Evolutionary conservation across 2,888 invertebrate genomes (phyloP).

Genomic region (Orchestes rusci): DNA sequence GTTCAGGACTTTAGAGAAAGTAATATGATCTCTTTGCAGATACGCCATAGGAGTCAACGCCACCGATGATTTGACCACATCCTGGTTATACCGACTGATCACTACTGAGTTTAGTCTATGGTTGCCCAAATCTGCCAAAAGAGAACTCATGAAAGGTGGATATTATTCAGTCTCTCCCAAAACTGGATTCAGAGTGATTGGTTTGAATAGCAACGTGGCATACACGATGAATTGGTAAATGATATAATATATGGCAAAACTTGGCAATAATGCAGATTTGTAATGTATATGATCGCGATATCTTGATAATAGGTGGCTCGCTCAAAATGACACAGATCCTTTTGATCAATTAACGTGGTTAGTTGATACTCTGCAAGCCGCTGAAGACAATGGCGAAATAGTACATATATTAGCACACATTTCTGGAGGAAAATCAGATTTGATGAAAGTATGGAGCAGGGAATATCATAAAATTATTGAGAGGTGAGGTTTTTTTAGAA

Average conservation of each 20-base stretch:
- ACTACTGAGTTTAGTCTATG: conserved; percentile 63
- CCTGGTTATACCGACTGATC: conserved; percentile 69
- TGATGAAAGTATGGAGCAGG: conserved; percentile 61
- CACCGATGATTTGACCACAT: conserved; percentile 43
- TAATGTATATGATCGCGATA: no score
- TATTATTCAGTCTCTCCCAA: conserved; percentile 63
- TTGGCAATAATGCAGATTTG: no score
- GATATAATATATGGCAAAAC: no score
- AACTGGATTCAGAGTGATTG: conserved; percentile 65
- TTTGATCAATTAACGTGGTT: conserved; percentile 78
- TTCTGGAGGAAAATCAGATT: conserved; percentile 63
- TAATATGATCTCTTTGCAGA: no score
- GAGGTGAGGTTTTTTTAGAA: no score
- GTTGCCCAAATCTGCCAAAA: conserved; percentile 56
- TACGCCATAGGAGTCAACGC: conserved; percentile 10
- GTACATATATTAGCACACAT: conserved; percentile 85
- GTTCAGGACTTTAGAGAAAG: no score
- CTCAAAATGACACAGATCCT: conserved; percentile 58
- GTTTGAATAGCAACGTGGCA: conserved; percentile 73
- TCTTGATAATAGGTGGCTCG: conserved; percentile 48
- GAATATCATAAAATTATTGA: conserved; percentile 63
- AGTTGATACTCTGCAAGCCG: conserved; percentile 39
- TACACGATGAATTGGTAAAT: conserved; percentile 63
- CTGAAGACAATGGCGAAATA: conserved; percentile 55
- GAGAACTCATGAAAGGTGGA: conserved; percentile 58